Conservation (phyloP, 2,113 vertebrate species). For the Sapajus apella region DNA sequence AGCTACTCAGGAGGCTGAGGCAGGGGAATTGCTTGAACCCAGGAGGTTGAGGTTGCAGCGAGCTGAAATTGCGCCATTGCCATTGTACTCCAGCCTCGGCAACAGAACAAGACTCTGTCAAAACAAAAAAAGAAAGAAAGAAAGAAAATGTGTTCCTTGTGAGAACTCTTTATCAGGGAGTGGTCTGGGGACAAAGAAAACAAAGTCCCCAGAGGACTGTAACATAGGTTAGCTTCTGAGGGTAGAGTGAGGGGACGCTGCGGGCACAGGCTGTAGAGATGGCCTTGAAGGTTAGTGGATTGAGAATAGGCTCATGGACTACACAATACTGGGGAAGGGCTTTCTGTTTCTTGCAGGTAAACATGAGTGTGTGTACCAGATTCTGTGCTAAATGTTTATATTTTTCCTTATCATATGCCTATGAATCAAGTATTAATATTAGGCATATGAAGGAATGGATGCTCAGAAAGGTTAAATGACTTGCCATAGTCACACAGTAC, state of each 20-base stretch:
- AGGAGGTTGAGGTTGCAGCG: no score
- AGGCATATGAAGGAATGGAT: neutral
- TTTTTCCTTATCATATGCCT: neutral
- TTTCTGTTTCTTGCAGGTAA: neutral
- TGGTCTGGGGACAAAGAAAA: neutral
- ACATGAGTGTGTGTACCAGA: neutral
- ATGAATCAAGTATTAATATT: neutral
- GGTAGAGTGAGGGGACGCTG: neutral
- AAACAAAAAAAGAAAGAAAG: no score
- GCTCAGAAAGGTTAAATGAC: neutral
- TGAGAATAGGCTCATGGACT: neutral
- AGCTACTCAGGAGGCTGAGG: no score
- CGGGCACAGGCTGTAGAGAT: neutral
- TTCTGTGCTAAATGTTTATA: neutral
- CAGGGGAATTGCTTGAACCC: no score
- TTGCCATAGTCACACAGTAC: neutral
- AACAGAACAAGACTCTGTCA: no score
- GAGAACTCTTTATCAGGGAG: neutral
- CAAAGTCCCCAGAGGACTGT: neutral
- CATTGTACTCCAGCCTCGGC: no score
- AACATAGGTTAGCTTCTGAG: neutral
- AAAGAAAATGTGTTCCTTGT: neutral
- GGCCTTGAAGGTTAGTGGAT: rapidly evolving
- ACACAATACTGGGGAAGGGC: neutral
- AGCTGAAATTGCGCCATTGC: no score